Conservation (phyloP, 2,113 vertebrate genomes). For the Nansenia antarctica region DNA sequence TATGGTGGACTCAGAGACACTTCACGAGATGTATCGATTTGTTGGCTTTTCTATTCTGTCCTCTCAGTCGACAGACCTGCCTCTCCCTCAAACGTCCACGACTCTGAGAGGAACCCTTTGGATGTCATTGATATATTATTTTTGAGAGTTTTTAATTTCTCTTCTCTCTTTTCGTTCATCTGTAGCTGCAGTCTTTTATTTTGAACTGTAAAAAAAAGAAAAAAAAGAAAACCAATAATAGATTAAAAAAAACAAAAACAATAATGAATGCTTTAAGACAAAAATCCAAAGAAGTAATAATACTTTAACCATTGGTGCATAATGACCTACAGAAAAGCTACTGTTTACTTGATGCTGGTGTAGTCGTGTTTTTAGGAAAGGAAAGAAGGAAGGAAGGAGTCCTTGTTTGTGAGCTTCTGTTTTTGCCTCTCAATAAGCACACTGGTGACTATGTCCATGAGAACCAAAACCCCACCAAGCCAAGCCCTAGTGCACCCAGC, state of each 20-base stretch:
- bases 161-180: slow-evolving; percentile 77
- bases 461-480: slow-evolving; percentile 71
- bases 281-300: slow-evolving; percentile 88
- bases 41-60: slow-evolving; percentile 60
- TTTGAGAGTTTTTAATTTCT: too few species aligned
- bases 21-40: slow-evolving; percentile 86
- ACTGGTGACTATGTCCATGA: slow-evolving; percentile 85
- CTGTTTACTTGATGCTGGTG: slow-evolving; percentile 99
- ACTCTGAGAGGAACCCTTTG: slow-evolving; percentile 87
- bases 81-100: too few species aligned
- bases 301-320: slow-evolving; percentile 96
- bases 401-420: slow-evolving; percentile 88
- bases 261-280: slow-evolving; percentile 97
- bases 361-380: slow-evolving; percentile 96
- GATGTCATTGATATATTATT: slow-evolving; percentile 90
- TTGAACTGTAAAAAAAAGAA: slow-evolving; percentile 79
- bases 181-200: slow-evolving; percentile 68
- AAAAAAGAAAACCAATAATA: slow-evolving; percentile 81
- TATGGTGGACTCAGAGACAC: slow-evolving; percentile 96
- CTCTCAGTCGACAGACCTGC: slow-evolving; percentile 66
- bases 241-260: slow-evolving; percentile 75
- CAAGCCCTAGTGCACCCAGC: slow-evolving; percentile 68
- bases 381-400: slow-evolving; percentile 89
- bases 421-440: slow-evolving; percentile 92
- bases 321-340: slow-evolving; percentile 93